These are phyloP conservation scores for Pachypeltis micranthus DNA, from an alignment of 1,140 invertebrate species.

Conservation along the genomic window DNA sequence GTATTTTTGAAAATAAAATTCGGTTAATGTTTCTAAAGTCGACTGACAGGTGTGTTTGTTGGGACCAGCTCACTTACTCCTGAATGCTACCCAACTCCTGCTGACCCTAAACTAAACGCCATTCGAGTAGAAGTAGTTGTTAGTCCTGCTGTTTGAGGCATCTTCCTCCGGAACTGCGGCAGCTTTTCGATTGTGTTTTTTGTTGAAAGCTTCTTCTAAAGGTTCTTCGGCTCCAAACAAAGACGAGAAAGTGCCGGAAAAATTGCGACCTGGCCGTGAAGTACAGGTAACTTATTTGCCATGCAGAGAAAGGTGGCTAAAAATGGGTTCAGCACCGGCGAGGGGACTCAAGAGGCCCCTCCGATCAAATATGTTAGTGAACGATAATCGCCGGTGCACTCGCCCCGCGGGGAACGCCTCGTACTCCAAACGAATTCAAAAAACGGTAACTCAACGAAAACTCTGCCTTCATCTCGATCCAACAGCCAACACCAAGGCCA, in stretches of 20 bases:
- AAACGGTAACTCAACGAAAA: slow-evolving; percentile 83
- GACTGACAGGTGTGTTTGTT: too few species aligned
- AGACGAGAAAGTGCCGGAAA: background rate
- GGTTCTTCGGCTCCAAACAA: too few species aligned
- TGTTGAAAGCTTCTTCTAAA: too few species aligned
- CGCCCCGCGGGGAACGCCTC: slow-evolving; percentile 86
- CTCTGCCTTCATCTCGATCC: slow-evolving; percentile 78
- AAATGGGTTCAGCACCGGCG: slow-evolving; percentile 81
- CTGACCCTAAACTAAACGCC: too few species aligned
- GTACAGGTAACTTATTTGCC: background rate
- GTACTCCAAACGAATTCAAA: slow-evolving; percentile 92
- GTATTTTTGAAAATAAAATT: too few species aligned
- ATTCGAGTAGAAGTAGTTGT: too few species aligned
- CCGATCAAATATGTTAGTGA: slow-evolving; percentile 86
- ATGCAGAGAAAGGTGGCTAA: slow-evolving; percentile 33
- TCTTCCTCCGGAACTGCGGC: too few species aligned
- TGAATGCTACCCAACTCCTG: too few species aligned
- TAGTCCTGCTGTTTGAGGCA: too few species aligned
- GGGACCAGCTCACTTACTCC: too few species aligned
- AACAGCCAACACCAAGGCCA: slow-evolving; percentile 78
- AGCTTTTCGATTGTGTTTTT: too few species aligned
- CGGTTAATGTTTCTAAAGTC: too few species aligned
- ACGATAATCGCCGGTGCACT: slow-evolving; percentile 74
- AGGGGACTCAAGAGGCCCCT: slow-evolving; percentile 67
- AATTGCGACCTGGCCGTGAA: background rate